phyloP scores from a whole-genome alignment of 2,797 vertebrate species.

The Notamacropus eugenii region DNA sequence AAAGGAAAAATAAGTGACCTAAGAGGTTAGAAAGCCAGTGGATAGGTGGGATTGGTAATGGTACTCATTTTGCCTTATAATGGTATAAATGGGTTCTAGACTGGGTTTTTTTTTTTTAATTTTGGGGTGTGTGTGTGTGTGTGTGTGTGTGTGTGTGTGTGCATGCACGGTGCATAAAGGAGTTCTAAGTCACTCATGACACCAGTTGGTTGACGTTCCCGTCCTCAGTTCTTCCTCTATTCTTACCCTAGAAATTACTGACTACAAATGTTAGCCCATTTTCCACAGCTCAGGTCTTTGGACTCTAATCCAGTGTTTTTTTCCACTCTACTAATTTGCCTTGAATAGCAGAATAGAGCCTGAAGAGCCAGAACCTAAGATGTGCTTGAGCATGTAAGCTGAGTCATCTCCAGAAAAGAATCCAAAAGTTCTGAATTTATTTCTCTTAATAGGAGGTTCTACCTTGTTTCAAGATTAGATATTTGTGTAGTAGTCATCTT shows the following conservation, averaged over 20 bases:
- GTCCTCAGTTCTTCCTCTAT: not conserved
- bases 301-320: not conserved
- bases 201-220: not conserved
- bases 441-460: not conserved
- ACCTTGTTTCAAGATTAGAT: not conserved
- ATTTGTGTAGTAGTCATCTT: not conserved
- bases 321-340: not conserved
- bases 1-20: not conserved
- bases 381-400: not conserved
- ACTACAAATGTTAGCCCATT: not conserved
- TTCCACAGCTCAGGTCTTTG: not conserved
- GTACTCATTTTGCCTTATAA: not conserved
- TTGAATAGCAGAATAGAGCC: not conserved
- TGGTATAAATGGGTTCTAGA: not conserved
- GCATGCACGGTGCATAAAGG: not conserved
- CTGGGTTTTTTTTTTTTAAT: too few relatives aligned
- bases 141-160: too few relatives aligned
- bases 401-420: not conserved
- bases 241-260: not conserved
- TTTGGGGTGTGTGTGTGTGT: too few relatives aligned
- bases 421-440: not conserved
- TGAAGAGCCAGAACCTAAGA: not conserved
- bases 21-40: not conserved
- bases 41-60: not conserved
- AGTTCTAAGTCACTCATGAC: not conserved